Conservation (phyloP, 1,140 invertebrate genomes). For the Hyposmocoma kahamanoa region DNA sequence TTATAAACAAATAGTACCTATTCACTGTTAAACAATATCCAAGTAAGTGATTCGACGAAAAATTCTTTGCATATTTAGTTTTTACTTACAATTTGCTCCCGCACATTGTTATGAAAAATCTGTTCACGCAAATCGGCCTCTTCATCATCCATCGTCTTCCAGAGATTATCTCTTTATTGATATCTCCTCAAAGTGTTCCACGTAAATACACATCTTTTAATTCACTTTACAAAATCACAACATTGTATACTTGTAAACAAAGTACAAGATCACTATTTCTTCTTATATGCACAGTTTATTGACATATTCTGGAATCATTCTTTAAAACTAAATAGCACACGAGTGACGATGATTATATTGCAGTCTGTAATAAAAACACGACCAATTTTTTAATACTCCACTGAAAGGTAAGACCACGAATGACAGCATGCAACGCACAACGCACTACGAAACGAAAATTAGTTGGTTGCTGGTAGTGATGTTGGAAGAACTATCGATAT, state of each 20-base stretch:
- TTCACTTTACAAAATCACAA: conserved; percentile 34
- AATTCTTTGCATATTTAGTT: no score
- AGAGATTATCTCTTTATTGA: conserved; percentile 35
- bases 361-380: no score
- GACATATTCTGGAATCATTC: no score
- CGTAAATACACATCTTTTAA: conserved; percentile 44
- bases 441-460: no score
- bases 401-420: conserved; percentile 15
- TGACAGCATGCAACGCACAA: neutral
- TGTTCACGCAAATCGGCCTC: conserved; percentile 86
- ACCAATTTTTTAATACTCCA: conserved; percentile 39
- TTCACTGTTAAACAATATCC: no score
- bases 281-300: no score
- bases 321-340: neutral
- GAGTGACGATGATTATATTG: neutral
- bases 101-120: conserved; percentile 93
- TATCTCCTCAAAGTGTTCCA: conserved; percentile 27
- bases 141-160: conserved; percentile 67
- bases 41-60: no score
- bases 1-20: no score
- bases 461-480: no score
- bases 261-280: conserved; percentile 1
- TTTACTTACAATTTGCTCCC: conserved; percentile 94
- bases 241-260: conserved; percentile 6
- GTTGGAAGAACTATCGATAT: no score